phyloP scores from a whole-genome alignment of 2,113 vertebrate species.

The Oreochromis spilurus region DNA sequence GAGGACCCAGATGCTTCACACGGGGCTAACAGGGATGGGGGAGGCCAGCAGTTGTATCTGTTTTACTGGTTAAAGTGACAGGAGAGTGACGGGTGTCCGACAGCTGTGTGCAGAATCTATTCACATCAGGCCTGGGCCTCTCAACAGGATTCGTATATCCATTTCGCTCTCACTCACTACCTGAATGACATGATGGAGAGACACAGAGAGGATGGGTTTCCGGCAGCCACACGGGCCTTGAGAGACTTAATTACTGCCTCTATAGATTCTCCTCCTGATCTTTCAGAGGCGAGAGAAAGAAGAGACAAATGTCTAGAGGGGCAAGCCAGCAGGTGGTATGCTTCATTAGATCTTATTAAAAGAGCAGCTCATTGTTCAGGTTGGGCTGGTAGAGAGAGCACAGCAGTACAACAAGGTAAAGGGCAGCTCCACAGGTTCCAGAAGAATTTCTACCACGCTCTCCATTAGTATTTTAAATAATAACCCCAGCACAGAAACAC shows the following conservation, averaged over 20 bases:
- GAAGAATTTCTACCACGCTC: not conserved
- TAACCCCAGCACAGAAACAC: not conserved
- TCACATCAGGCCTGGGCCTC: not conserved
- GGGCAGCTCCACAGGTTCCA: not conserved
- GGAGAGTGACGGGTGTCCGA: conserved; percentile 5
- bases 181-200: not conserved
- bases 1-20: not conserved
- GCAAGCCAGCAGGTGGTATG: not conserved
- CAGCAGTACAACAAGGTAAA: not conserved
- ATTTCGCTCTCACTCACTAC: not conserved
- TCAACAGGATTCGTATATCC: not conserved
- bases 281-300: not conserved
- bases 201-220: not conserved
- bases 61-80: not conserved
- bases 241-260: conserved; percentile 39
- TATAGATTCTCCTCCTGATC: not conserved
- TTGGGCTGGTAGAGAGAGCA: not conserved
- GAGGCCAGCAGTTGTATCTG: not conserved
- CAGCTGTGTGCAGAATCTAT: not conserved
- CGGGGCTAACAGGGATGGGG: not conserved
- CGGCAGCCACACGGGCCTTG: not conserved
- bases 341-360: conserved; percentile 38
- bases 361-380: conserved; percentile 23
- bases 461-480: not conserved
- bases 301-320: not conserved